phyloP scores from a whole-genome alignment of 2,888 invertebrate genomes.

The Heliothis peltigera region DNA sequence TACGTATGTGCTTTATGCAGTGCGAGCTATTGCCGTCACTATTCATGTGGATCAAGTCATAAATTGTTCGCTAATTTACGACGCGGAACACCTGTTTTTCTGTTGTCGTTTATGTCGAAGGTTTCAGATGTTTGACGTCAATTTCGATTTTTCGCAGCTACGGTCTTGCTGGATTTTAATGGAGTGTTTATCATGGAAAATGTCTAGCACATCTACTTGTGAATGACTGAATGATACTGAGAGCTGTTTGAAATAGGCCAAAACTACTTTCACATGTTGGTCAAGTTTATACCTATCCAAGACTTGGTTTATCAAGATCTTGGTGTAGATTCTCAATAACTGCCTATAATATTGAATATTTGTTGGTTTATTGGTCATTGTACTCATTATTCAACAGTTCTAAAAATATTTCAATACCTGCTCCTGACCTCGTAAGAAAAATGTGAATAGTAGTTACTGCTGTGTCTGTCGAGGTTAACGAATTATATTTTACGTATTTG shows the following conservation, averaged over 20 bases:
- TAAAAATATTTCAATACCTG: not conserved
- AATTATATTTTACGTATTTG: too few relatives aligned
- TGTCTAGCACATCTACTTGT: slow-evolving; percentile 7
- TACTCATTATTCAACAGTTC: slow-evolving; percentile 9
- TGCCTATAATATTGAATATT: slow-evolving; percentile 2
- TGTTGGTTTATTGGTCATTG: not conserved
- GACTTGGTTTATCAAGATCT: slow-evolving; percentile 2
- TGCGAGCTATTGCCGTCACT: slow-evolving; percentile 5
- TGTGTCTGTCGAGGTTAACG: too few relatives aligned
- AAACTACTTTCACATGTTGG: slow-evolving; percentile 27
- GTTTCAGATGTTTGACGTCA: slow-evolving; percentile 35
- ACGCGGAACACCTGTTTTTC: slow-evolving; percentile 33
- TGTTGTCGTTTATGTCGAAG: slow-evolving; percentile 22
- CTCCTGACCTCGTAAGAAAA: slow-evolving; percentile 1
- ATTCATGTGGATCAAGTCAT: slow-evolving; percentile 10
- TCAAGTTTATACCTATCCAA: slow-evolving; percentile 23
- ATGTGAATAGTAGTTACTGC: not conserved
- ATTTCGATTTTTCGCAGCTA: slow-evolving; percentile 13
- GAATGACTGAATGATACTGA: slow-evolving; percentile 16
- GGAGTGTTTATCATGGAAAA: slow-evolving; percentile 11
- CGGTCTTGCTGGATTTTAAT: slow-evolving; percentile 6
- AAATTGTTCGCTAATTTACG: slow-evolving; percentile 8
- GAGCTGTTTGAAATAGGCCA: slow-evolving; percentile 16
- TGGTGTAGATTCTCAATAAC: not conserved
- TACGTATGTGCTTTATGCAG: not conserved